These are phyloP conservation scores for Rhabditoides inermis DNA, from an alignment of 2,888 invertebrate genomes.

Conservation along the genomic window DNA sequence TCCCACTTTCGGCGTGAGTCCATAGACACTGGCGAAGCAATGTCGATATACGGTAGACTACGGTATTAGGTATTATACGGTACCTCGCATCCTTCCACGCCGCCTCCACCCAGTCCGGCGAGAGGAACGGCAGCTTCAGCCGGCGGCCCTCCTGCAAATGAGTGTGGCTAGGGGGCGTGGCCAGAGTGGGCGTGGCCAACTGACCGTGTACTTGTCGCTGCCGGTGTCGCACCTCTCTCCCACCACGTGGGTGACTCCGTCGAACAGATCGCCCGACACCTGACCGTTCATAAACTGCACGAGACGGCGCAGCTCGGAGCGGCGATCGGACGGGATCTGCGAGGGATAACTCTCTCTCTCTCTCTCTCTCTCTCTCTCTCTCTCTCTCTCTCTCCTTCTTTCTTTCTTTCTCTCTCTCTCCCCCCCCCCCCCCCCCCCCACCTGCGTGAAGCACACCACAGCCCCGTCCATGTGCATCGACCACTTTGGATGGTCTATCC, in stretches of 20 bases:
- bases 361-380: no score
- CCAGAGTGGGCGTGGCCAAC: no score
- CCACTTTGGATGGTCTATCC: slow-evolving; percentile 19
- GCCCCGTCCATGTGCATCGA: slow-evolving; percentile 20
- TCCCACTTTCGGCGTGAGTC: no score
- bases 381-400: no score
- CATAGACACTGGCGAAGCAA: no score
- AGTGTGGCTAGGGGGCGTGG: no score
- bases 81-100: slow-evolving; percentile 11
- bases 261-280: slow-evolving; percentile 9
- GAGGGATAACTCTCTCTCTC: no score
- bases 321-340: not conserved
- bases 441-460: slow-evolving; percentile 18
- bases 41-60: no score
- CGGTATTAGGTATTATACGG: no score
- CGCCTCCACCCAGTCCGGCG: slow-evolving; percentile 16
- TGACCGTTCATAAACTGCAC: slow-evolving; percentile 26
- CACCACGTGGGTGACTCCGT: slow-evolving; percentile 27
- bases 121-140: slow-evolving; percentile 11
- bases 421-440: no score
- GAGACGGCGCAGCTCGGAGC: slow-evolving; percentile 13
- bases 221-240: slow-evolving; percentile 17
- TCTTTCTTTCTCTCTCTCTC: no score
- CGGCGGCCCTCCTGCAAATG: not conserved
- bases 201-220: slow-evolving; percentile 27